Conservation (phyloP, 2,797 vertebrate genomes). For the Erpetoichthys calabaricus region DNA sequence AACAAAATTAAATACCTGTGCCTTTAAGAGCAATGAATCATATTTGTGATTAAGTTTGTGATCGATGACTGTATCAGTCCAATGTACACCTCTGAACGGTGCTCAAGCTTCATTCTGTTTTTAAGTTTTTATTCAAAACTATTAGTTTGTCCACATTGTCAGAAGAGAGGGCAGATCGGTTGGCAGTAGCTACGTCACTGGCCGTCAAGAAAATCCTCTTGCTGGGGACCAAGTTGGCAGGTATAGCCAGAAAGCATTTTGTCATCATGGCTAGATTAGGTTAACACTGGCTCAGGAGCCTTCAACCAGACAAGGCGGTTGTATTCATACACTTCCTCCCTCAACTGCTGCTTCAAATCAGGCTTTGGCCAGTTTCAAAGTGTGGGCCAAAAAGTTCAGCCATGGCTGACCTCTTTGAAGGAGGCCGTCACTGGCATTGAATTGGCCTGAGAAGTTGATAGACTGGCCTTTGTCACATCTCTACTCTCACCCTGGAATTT, state of each 20-base stretch:
- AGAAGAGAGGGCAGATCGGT: not conserved
- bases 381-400: conserved; percentile 1
- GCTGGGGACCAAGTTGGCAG: conserved; percentile 2
- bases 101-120: too few relatives aligned
- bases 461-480: conserved; percentile 1
- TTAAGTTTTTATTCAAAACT: not conserved
- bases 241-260: not conserved
- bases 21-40: too few relatives aligned
- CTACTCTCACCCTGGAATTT: not conserved
- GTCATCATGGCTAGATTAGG: not conserved
- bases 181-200: not conserved
- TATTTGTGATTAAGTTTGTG: too few relatives aligned
- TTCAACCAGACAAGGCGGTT: not conserved
- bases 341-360: conserved; percentile 6
- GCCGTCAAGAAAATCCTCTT: conserved; percentile 3
- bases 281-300: not conserved
- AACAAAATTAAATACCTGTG: too few relatives aligned
- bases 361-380: conserved; percentile 3
- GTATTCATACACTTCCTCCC: conserved; percentile 3
- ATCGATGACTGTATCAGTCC: too few relatives aligned
- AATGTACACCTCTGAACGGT: too few relatives aligned
- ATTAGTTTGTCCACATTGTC: not conserved
- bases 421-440: not conserved
- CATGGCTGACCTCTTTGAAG: too few relatives aligned
- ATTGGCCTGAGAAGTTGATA: conserved; percentile 5